Percentiles rank a stretch among this genome's conserved stretches.
These are phyloP conservation scores for Eospalax fontanierii DNA, from an alignment of 2,797 vertebrate genomes.

Conservation along the genomic window DNA sequence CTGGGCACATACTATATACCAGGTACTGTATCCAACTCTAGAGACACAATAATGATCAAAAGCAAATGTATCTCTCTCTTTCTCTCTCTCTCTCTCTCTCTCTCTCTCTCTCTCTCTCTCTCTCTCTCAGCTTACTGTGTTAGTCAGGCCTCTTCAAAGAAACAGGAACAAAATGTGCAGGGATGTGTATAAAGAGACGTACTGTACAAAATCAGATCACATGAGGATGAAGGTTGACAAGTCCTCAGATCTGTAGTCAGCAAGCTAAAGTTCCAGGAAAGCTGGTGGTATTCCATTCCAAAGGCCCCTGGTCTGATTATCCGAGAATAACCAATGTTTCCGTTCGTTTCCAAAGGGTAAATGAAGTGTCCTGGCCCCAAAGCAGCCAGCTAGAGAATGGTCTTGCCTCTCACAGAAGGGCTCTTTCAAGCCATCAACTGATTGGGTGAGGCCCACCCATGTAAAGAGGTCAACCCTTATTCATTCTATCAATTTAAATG, in stretches of 20 bases:
- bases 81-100: background rate
- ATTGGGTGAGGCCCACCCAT: background rate
- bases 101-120: background rate
- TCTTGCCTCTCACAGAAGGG: background rate
- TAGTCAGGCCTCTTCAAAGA: constrained; percentile 16
- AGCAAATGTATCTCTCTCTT: background rate
- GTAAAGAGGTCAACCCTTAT: background rate
- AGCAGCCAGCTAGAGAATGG: background rate
- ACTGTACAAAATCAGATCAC: background rate
- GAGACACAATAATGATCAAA: background rate
- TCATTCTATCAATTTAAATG: background rate
- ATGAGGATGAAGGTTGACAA: background rate
- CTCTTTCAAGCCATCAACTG: background rate
- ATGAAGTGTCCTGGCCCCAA: background rate
- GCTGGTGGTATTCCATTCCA: background rate
- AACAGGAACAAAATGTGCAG: background rate
- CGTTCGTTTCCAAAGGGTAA: background rate
- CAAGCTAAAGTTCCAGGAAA: background rate
- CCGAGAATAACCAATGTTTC: background rate
- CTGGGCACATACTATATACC: background rate
- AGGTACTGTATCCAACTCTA: background rate
- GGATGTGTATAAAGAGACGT: background rate
- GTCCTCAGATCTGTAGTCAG: background rate
- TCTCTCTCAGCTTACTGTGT: background rate
- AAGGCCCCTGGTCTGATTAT: background rate